Percentiles rank a stretch among this genome's conserved stretches.
Evolutionary conservation across 2,888 invertebrate genomes (phyloP).

Genomic region (Pelosia muscerda): DNA sequence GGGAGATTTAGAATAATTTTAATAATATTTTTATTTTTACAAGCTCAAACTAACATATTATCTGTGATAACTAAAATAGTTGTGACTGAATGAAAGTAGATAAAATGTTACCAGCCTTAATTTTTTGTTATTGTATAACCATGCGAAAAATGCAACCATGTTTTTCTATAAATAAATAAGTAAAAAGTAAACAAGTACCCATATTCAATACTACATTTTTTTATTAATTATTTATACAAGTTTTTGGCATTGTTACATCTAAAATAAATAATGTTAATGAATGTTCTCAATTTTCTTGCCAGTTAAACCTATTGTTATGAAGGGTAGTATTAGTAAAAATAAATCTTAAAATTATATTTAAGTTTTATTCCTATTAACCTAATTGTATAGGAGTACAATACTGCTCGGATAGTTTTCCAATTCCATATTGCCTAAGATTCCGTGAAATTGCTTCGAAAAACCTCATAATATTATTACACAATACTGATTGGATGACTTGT

Average conservation of each 20-base stretch:
- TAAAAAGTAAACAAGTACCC: no score
- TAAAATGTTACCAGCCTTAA: not conserved
- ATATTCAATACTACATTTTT: no score
- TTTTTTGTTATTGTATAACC: not conserved
- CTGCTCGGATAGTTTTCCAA: not conserved
- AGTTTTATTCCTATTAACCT: not conserved
- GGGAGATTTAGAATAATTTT: not conserved
- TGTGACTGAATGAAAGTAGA: not conserved
- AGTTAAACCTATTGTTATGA: not conserved
- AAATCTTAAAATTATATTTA: not conserved
- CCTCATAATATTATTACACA: no score
- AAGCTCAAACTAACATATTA: constrained; percentile 2
- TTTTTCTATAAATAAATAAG: not conserved
- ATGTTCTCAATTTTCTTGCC: not conserved
- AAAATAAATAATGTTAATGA: not conserved
- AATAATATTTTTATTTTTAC: not conserved
- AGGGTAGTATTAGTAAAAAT: constrained; percentile 5
- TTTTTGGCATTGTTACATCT: not conserved
- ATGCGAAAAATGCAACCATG: not conserved
- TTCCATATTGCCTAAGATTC: not conserved
- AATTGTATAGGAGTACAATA: not conserved
- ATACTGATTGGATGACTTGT: no score
- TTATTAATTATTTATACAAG: not conserved
- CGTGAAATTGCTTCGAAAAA: no score
- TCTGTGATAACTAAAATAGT: constrained; percentile 12